A percentile compares a stretch with the other conserved stretches of the same genome.
Conservation (phyloP, 2,797 vertebrate genomes). For the Siniperca undulata region DNA sequence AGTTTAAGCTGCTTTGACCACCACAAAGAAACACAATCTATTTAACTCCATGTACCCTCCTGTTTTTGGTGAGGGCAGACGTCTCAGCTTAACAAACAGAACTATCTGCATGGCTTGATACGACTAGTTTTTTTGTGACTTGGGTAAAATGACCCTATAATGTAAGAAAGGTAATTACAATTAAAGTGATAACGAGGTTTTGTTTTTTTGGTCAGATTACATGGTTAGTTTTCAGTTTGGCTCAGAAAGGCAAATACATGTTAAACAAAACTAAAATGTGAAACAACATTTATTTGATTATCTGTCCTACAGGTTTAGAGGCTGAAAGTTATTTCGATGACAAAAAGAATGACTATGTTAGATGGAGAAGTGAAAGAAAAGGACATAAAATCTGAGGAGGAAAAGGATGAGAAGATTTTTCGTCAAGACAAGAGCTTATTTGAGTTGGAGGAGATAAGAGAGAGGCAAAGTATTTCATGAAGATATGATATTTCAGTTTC, state of each 20-base stretch:
- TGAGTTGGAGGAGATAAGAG: slow-evolving; percentile 11
- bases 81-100: too few species aligned
- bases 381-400: background rate
- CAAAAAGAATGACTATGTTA: background rate
- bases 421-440: slow-evolving; percentile 18
- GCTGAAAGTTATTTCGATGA: background rate
- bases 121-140: too few species aligned
- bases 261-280: background rate
- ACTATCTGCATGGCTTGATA: too few species aligned
- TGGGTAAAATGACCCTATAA: too few species aligned
- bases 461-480: slow-evolving; percentile 9
- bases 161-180: background rate
- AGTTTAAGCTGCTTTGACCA: too few species aligned
- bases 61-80: too few species aligned
- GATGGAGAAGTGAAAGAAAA: background rate
- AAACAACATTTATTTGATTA: background rate
- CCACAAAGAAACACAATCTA: too few species aligned
- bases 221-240: too few species aligned
- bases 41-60: too few species aligned
- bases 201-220: background rate
- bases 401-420: background rate
- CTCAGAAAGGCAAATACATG: background rate
- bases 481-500: slow-evolving; percentile 1
- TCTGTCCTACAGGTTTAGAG: background rate
- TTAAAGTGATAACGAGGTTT: too few species aligned